These are phyloP conservation scores for Agonopterix subpropinquella DNA, from an alignment of 2,888 invertebrate genomes.

Conservation along the genomic window DNA sequence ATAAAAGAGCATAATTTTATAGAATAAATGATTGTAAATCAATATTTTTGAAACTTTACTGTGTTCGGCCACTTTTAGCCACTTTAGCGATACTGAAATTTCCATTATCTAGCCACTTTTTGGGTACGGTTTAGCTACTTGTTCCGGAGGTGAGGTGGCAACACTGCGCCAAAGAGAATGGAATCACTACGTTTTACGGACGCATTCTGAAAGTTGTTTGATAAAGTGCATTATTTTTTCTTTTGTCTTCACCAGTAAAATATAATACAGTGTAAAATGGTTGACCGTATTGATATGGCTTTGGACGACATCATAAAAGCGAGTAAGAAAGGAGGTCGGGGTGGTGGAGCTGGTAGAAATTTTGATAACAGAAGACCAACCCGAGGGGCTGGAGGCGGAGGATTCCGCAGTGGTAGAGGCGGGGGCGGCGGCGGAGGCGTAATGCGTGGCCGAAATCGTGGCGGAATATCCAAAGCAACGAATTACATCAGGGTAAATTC, in stretches of 20 bases:
- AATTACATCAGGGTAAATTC: conserved; percentile 81
- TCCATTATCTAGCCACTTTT: too few relatives aligned
- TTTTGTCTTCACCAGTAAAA: background rate
- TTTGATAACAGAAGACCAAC: conserved; percentile 59
- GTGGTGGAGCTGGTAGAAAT: conserved; percentile 71
- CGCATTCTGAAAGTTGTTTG: background rate
- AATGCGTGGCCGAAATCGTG: conserved; percentile 78
- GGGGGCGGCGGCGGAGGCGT: conserved; percentile 57
- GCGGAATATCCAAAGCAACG: conserved; percentile 79
- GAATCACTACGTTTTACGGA: too few relatives aligned
- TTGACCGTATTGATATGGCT: conserved; percentile 97
- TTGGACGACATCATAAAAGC: conserved; percentile 97
- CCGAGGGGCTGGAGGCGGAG: conserved; percentile 52
- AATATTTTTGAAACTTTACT: too few relatives aligned
- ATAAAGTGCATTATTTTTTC: background rate
- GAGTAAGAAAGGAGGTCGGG: conserved; percentile 81
- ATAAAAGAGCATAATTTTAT: too few relatives aligned
- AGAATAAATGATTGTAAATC: too few relatives aligned
- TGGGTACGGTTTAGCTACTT: too few relatives aligned
- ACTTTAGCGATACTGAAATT: too few relatives aligned
- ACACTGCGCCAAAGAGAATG: too few relatives aligned
- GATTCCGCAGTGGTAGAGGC: conserved; percentile 64
- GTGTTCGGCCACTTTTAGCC: too few relatives aligned
- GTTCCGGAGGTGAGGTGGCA: too few relatives aligned
- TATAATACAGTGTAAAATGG: conserved; percentile 78